A percentile compares a stretch with the other conserved stretches of the same genome.
phyloP scores from a whole-genome alignment of 2,888 invertebrate species.

The Eilema griseolum region DNA sequence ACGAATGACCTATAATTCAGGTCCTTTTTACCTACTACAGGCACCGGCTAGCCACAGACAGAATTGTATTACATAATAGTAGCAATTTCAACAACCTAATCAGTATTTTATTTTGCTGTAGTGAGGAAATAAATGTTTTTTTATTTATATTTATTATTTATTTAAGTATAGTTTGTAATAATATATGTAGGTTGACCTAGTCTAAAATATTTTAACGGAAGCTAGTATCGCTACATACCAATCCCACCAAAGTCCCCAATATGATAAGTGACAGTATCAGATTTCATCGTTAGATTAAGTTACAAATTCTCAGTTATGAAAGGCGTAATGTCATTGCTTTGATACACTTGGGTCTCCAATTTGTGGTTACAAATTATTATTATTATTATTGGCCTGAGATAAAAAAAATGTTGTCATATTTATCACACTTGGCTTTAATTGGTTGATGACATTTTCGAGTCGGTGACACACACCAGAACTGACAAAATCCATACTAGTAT shows the following conservation, averaged over 20 bases:
- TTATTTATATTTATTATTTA: too few relatives aligned
- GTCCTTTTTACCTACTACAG: too few relatives aligned
- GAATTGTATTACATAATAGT: too few relatives aligned
- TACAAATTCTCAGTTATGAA: conserved; percentile 49
- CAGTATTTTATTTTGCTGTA: too few relatives aligned
- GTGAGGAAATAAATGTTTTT: background rate
- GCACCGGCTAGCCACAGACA: too few relatives aligned
- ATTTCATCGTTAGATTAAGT: conserved; percentile 43
- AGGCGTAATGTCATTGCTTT: conserved; percentile 53
- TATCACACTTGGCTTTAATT: conserved; percentile 46
- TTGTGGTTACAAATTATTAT: conserved; percentile 58
- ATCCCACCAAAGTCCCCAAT: conserved; percentile 22
- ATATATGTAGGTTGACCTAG: background rate
- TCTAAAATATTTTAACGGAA: conserved; percentile 12
- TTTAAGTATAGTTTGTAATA: too few relatives aligned
- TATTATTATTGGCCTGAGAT: conserved; percentile 54
- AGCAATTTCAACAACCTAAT: too few relatives aligned
- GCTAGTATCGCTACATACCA: conserved; percentile 11
- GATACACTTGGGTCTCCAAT: conserved; percentile 63
- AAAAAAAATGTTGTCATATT: conserved; percentile 41
- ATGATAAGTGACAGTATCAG: conserved; percentile 42
- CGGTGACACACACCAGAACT: too few relatives aligned
- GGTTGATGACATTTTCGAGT: conserved; percentile 55
- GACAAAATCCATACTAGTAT: too few relatives aligned
- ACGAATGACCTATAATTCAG: too few relatives aligned